A percentile compares a stretch with the other conserved stretches of the same genome.
Conservation (phyloP, 1,140 invertebrate genomes). For the Littorina saxatilis region DNA sequence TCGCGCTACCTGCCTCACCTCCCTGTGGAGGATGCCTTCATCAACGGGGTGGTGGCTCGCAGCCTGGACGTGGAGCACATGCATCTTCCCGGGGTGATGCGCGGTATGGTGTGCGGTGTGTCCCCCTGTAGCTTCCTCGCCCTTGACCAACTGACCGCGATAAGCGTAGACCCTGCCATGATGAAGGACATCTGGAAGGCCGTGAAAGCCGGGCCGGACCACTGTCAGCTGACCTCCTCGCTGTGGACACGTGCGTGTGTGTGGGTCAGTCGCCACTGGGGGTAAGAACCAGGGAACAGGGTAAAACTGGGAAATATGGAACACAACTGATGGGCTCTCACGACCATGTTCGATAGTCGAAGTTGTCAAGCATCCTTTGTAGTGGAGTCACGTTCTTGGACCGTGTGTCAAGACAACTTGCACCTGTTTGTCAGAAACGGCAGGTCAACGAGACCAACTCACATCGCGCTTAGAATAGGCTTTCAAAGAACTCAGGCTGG, state of each 20-base stretch:
- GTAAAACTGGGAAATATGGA: not conserved
- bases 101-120: not conserved
- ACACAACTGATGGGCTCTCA: not conserved
- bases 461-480: too few relatives aligned
- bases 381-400: not conserved
- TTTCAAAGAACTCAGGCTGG: too few relatives aligned
- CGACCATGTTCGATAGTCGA: not conserved
- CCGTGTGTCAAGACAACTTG: too few relatives aligned
- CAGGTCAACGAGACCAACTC: too few relatives aligned
- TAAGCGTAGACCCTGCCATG: slow-evolving; percentile 2
- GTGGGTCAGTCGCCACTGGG: not conserved
- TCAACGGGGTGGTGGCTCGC: slow-evolving; percentile 63
- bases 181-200: slow-evolving; percentile 31
- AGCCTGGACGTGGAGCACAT: slow-evolving; percentile 32
- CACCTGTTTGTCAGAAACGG: too few relatives aligned
- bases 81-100: slow-evolving; percentile 33
- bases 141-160: slow-evolving; percentile 12
- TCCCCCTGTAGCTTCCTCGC: slow-evolving; percentile 14
- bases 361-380: not conserved
- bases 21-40: slow-evolving; percentile 72
- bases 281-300: too few relatives aligned
- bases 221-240: not conserved
- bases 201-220: not conserved
- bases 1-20: slow-evolving; percentile 54
- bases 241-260: not conserved